Evolutionary conservation across 2,797 vertebrate species (phyloP), one percentile per base, ranked within the genome.

Genomic region (Corythornis leucogaster): DNA sequence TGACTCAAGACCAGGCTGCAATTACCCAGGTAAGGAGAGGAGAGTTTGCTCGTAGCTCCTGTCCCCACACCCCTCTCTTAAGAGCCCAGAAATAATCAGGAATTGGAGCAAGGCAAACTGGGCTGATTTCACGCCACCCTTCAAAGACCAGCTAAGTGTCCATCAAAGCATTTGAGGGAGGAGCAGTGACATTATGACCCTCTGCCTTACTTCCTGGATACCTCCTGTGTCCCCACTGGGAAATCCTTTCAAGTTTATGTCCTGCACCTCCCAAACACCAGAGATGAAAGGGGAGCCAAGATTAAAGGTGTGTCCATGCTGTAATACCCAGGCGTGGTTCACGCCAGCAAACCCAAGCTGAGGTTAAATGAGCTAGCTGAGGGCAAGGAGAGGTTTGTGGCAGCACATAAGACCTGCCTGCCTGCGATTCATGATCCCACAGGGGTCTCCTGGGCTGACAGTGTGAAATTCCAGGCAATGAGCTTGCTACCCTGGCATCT

Each of bases 251-350:
- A 42, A 7, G n/a, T 5, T 9, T 14, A 13, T 1, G 22, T 66
- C 33, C 57, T 15, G 28, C 10, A 76, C 28, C 54, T 83, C 55
- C 55, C 48, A 45, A 66, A 57, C 35, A 42, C 2, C 24, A 20
- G 55, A 30, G 61, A 91, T 91, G 80, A 95, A 87, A 94, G 61
- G 33, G 15, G 30, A 84, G 53, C 40, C 83, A 31, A 62, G 91
- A 89, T 80, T 25, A 25, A 20, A 66, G 95, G 90, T 20, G 79
- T 8, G 78, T 18, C 58, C 15, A 0, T 3, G 31, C 8, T 19
- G 28, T 53, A 79, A 85, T 14, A 8, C 63, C 38, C 67, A 48
- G 95, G 93, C 0, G 85, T 11, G 79, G 85, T 13, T 82, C 46
- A 50, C 0, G 3, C 1, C 0, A 54, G 57, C 63, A 66, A 58